Evolutionary conservation across 1,140 invertebrate genomes (phyloP).

Genomic region (Aleiodes sp.): DNA sequence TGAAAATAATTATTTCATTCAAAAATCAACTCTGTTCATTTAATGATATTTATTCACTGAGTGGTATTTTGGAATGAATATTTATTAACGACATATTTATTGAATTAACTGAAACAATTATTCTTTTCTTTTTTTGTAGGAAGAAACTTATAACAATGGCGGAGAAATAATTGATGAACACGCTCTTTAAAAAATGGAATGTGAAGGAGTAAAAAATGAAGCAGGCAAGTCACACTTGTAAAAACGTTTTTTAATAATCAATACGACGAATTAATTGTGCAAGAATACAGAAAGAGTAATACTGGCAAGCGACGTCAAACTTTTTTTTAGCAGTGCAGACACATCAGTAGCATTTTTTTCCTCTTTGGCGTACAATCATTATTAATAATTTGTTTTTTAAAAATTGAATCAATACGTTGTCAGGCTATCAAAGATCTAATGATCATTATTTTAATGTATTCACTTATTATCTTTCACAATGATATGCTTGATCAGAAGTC

Average conservation of each 20-base stretch:
- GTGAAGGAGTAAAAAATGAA: constrained; percentile 3
- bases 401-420: constrained; percentile 31
- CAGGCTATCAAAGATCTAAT: constrained; percentile 13
- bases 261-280: constrained; percentile 58
- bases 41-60: too few relatives aligned
- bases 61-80: background rate
- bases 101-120: background rate
- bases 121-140: constrained; percentile 21
- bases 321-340: constrained; percentile 55
- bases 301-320: constrained; percentile 59
- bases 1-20: too few relatives aligned
- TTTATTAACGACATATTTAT: too few relatives aligned
- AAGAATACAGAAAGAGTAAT: constrained; percentile 59
- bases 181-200: background rate
- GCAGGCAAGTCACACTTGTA: constrained; percentile 51
- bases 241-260: constrained; percentile 60
- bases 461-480: background rate
- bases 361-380: constrained; percentile 45
- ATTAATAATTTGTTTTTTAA: constrained; percentile 38
- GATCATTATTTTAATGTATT: constrained; percentile 13
- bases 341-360: constrained; percentile 51
- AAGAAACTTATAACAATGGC: constrained; percentile 22
- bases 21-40: too few relatives aligned
- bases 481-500: constrained; percentile 26
- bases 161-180: background rate